A percentile compares a stretch with the other conserved stretches of the same genome.
Conservation (phyloP, 1,140 invertebrate species). For the Adoxophyes honmai region DNA sequence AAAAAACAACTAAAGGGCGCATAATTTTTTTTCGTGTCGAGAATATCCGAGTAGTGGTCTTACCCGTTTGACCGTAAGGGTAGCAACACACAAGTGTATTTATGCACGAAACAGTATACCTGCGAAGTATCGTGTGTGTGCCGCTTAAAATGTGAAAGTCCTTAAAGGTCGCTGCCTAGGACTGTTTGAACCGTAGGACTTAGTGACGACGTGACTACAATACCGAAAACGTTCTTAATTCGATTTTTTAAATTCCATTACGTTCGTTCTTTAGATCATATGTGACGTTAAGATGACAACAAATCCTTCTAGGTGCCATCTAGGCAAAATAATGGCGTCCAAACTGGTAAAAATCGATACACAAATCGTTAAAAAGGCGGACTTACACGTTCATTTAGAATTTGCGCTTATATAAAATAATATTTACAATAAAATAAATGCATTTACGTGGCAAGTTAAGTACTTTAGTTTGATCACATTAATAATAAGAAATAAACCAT, state of each 20-base stretch:
- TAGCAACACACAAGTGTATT: not conserved
- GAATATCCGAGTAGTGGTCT: too few species aligned
- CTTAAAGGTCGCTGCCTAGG: not conserved
- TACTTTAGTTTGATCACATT: slow-evolving; percentile 58
- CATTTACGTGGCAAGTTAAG: slow-evolving; percentile 48
- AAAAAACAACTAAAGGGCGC: too few species aligned
- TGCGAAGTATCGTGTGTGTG: slow-evolving; percentile 7
- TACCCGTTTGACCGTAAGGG: not conserved
- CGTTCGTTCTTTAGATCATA: too few species aligned
- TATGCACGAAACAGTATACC: not conserved
- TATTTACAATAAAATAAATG: slow-evolving; percentile 29
- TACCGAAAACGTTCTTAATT: too few species aligned
- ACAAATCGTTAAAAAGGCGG: not conserved
- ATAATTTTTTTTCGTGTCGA: too few species aligned
- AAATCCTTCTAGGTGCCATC: too few species aligned
- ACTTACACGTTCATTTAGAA: slow-evolving; percentile 14
- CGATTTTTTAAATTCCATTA: too few species aligned
- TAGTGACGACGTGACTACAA: too few species aligned
- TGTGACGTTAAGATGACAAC: too few species aligned
- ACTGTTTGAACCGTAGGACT: too few species aligned
- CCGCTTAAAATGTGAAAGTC: not conserved
- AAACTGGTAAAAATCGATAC: too few species aligned
- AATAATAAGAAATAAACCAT: slow-evolving; percentile 18
- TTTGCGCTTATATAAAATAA: slow-evolving; percentile 6
- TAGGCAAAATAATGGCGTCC: too few species aligned